Base-by-base conservation (phyloP, 2,113 vertebrate species). In the Junco hyemalis region DNA sequence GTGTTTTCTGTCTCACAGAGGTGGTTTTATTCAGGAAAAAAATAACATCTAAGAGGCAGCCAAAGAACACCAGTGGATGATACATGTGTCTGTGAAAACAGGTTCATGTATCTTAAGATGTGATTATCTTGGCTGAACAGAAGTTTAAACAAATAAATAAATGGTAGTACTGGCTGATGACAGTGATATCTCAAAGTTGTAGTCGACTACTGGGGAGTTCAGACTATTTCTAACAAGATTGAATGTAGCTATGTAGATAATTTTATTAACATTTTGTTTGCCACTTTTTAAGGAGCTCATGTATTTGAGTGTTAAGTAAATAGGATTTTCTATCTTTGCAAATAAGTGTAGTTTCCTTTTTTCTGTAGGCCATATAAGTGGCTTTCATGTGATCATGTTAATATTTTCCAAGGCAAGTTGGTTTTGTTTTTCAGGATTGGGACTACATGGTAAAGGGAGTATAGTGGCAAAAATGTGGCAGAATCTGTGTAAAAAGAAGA, bases 91-190 rank as follows among this genome's bases (percentile, higher is more conserved):
- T 93, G 84, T 93, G 71, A 92, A 97, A 96, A 91, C 83, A 95
- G 48, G 83, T 93, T 54, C 65, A 79, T 2, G 0, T 90, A 79
- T 91, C 57, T 88, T 93, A 31, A 60, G 86, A 48, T 65, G 77
- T 82, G 83, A 92, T 96, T 94, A 72, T 94, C 90, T 95, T 96
- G 78, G 69, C 92, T 96, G 85, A 94, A 78, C 33, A 91, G 86
- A 88, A 73, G 36, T 36, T 84, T 86, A 89, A 95, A 76, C 47
- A 93, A 92, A 80, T 93, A 93, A 88, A 92, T 64, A 85, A 95
- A 40, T 61, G 28, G 65, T 35, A 81, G 35, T 60, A 82, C 74
- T 90, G 76, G 71, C n/a, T 80, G 78, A 85, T 82, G 91, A n/a
- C 79, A 90, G 50, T 38, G 77, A 54, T 89, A 92, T n/a, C 33